These are phyloP conservation scores for Ichneumoninae sp. DNA, from an alignment of 2,888 invertebrate species.

Conservation along the genomic window DNA sequence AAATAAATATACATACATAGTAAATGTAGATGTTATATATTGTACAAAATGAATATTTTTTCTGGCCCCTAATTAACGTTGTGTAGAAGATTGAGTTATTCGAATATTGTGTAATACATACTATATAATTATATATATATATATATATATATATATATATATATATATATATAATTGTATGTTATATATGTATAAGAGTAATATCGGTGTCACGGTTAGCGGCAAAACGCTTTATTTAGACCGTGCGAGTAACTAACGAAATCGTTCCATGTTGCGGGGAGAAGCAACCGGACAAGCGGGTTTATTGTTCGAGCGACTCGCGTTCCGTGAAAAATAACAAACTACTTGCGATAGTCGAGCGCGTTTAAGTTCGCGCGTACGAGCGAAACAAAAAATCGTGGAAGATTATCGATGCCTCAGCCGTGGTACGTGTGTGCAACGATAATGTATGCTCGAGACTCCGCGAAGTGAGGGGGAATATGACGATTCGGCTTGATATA, in stretches of 20 bases:
- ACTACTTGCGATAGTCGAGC: not conserved
- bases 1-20: too few relatives aligned
- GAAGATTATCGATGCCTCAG: not conserved
- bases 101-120: too few relatives aligned
- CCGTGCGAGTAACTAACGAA: conserved; percentile 48
- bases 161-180: too few relatives aligned
- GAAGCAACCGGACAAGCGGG: not conserved
- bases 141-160: too few relatives aligned
- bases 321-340: not conserved
- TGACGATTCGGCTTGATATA: conserved; percentile 50
- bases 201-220: conserved; percentile 52
- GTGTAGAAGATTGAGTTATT: too few relatives aligned
- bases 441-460: conserved; percentile 20
- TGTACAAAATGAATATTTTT: not conserved
- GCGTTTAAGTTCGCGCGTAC: not conserved
- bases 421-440: not conserved
- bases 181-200: not conserved
- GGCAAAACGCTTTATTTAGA: conserved; percentile 43
- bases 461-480: conserved; percentile 29
- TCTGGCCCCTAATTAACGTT: too few relatives aligned
- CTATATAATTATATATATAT: too few relatives aligned
- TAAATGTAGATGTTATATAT: too few relatives aligned
- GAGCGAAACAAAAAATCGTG: not conserved
- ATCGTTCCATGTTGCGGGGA: not conserved
- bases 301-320: not conserved